These are phyloP conservation scores for Siniperca scherzeri DNA, from an alignment of 2,797 vertebrate genomes.

Conservation along the genomic window DNA sequence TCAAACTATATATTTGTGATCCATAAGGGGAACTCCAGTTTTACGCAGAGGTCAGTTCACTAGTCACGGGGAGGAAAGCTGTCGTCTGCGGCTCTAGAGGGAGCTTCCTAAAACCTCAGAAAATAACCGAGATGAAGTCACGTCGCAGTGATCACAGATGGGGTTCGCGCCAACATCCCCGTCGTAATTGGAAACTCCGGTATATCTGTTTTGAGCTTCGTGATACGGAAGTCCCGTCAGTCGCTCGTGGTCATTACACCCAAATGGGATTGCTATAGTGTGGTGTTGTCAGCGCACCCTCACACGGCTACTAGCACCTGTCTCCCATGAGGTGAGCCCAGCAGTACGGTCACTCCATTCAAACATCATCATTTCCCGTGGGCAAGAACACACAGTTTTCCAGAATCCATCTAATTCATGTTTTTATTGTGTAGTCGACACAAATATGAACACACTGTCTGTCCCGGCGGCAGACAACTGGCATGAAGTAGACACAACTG, in stretches of 20 bases:
- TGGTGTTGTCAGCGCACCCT: not conserved
- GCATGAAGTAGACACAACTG: conserved; percentile 75
- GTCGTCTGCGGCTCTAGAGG: no score
- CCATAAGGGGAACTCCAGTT: no score
- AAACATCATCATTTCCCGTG: not conserved
- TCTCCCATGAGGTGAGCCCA: no score
- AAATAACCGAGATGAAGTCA: not conserved
- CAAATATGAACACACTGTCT: conserved; percentile 77
- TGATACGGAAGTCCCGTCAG: not conserved
- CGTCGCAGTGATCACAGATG: no score
- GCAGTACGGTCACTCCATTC: not conserved
- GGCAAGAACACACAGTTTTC: conserved; percentile 32
- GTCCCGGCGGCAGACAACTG: conserved; percentile 69
- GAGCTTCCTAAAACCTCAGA: not conserved
- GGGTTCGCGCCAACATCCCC: not conserved
- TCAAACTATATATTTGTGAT: not conserved
- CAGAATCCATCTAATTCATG: conserved; percentile 74
- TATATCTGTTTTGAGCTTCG: no score
- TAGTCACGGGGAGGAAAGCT: no score
- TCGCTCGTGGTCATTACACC: no score
- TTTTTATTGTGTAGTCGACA: conserved; percentile 87
- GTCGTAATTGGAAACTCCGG: not conserved
- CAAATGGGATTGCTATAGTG: not conserved
- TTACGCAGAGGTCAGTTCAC: no score
- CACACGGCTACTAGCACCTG: no score